Evolutionary conservation across 2,113 vertebrate species (phyloP), one percentile per base, ranked within the genome.

Genomic region (Pagrus major): DNA sequence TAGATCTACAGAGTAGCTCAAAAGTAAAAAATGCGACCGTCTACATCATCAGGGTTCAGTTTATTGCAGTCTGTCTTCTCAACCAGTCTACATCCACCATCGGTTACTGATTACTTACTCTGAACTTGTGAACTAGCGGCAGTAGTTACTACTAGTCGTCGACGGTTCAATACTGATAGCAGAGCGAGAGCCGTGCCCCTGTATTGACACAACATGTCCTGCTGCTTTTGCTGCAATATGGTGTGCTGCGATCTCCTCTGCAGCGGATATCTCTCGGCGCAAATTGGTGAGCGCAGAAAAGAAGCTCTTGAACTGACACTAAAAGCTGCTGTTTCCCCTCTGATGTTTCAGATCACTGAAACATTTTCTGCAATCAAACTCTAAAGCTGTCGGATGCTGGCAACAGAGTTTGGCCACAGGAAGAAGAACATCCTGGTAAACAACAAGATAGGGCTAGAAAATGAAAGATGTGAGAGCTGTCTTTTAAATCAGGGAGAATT

Each of bases 61-160:
- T 49, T 20, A n/a, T 16, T 49, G 29, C 33, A 9, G 41, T 55
- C 42, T 70, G 39, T 63, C 31, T 3, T 3, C 49, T 44, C n/a
- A 33, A 3, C 56, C 1, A 1, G 37, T 60, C 64, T 46, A n/a
- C 39, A 69, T 60, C 58, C 20, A 42, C 47, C 16, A 8, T 47
- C 29, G 37, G 27, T 61, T 39, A 51, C 35, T 49, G 63, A 64
- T 74, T 80, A 81, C 52, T 69, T 35, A 73, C 54, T 83, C 73
- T 75, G 64, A 78, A 80, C 67, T 76, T 78, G 9, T 74, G 73
- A 86, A 80, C 76, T 66, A 29, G 65, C 54, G 12, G 67, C 67
- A 42, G 61, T 52, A n/a, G n/a, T n/a, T 64, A 21, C 65, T 44
- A 12, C 69, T 75, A 42, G 46, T 41, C 33, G 42, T 39, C 72